phyloP scores from a whole-genome alignment of 2,888 invertebrate species.

The Steinernema carpocapsae region DNA sequence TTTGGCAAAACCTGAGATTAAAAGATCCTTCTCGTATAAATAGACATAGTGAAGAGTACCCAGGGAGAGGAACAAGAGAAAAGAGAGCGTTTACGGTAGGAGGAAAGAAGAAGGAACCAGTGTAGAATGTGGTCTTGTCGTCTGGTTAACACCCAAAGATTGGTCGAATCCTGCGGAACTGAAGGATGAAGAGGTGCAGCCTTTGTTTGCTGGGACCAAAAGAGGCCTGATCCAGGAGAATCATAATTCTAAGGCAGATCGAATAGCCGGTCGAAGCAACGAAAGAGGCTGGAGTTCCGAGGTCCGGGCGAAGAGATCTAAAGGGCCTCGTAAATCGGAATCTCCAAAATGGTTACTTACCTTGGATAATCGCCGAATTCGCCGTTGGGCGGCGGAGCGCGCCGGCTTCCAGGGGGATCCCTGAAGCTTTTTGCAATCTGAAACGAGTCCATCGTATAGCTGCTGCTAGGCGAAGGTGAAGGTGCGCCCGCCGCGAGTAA shows the following conservation, averaged over 20 bases:
- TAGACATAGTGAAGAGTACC: conserved; percentile 27
- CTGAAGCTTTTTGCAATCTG: conserved; percentile 20
- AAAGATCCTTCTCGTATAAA: conserved; percentile 23
- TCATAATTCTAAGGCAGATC: too few relatives aligned
- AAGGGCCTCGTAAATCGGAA: neutral
- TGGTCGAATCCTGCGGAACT: neutral
- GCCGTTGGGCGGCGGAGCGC: conserved; percentile 22
- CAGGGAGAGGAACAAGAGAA: conserved; percentile 13
- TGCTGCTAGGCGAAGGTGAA: neutral
- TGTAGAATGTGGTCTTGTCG: conserved; percentile 30
- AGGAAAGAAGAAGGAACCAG: conserved; percentile 10
- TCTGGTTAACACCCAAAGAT: conserved; percentile 33
- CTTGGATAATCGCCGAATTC: conserved; percentile 10
- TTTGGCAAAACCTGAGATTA: conserved; percentile 27
- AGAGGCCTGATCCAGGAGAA: too few relatives aligned
- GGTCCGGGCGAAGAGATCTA: neutral
- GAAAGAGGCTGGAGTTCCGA: neutral
- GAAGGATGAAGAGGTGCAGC: too few relatives aligned
- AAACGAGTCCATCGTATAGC: conserved; percentile 15
- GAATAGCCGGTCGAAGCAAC: too few relatives aligned
- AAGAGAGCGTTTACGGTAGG: neutral
- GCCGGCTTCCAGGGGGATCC: conserved; percentile 29
- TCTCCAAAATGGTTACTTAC: neutral
- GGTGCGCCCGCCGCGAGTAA: conserved; percentile 2
- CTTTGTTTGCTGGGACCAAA: too few relatives aligned